These are phyloP conservation scores for Myotis lucifugus DNA, from an alignment of 2,113 vertebrate species.

Conservation along the genomic window DNA sequence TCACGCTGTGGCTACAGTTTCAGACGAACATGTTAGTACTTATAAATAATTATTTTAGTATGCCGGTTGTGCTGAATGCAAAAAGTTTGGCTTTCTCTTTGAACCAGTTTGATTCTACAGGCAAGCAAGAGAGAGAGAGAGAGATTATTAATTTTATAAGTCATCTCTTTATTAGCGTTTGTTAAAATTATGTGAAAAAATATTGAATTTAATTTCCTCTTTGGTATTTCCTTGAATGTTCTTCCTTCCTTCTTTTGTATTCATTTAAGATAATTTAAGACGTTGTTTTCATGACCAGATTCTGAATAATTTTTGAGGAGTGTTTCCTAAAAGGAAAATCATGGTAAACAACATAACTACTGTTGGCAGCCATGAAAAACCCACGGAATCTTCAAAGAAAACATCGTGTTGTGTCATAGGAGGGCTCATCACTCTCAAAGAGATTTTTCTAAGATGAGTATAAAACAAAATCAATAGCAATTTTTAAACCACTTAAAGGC, in stretches of 20 bases:
- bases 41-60: constrained; percentile 73
- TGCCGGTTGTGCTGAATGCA: constrained; percentile 54
- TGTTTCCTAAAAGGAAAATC: constrained; percentile 41
- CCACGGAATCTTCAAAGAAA: constrained; percentile 52
- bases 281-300: constrained; percentile 36
- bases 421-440: background rate
- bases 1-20: constrained; percentile 39
- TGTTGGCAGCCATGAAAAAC: constrained; percentile 56
- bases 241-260: constrained; percentile 56
- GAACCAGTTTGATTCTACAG: constrained; percentile 46
- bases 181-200: constrained; percentile 48
- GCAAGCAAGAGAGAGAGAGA: background rate
- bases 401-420: background rate
- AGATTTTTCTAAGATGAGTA: background rate
- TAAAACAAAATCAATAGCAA: constrained; percentile 27
- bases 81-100: constrained; percentile 44
- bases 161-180: constrained; percentile 44
- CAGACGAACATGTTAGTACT: constrained; percentile 64
- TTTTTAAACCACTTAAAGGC: background rate
- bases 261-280: constrained; percentile 50
- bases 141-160: constrained; percentile 59
- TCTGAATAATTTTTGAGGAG: constrained; percentile 48
- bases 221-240: constrained; percentile 52
- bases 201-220: constrained; percentile 50
- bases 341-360: constrained; percentile 33